phyloP scores from a whole-genome alignment of 1,140 invertebrate species.

The Macrocentrus cingulum region DNA sequence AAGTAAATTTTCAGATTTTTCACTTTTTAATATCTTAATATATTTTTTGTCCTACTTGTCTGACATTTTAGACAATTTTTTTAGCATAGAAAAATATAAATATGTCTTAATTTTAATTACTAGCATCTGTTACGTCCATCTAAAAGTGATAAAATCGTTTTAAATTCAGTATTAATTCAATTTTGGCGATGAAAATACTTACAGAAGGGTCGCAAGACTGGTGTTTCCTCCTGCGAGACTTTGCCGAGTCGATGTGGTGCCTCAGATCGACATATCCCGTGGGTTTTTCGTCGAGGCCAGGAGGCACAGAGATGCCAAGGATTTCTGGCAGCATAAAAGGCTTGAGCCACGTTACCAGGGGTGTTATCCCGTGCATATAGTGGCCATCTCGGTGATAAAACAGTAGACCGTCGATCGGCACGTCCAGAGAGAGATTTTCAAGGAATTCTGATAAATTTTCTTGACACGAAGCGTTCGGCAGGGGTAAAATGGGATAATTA shows the following conservation, averaged over 20 bases:
- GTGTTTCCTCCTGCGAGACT: slow-evolving; percentile 7
- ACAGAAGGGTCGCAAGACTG: slow-evolving; percentile 4
- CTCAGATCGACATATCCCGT: slow-evolving; percentile 47
- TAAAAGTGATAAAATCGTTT: slow-evolving; percentile 17
- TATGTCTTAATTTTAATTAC: too few relatives aligned
- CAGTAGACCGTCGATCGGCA: slow-evolving; percentile 72
- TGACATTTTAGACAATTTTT: background rate
- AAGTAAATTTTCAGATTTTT: background rate
- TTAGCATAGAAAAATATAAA: too few relatives aligned
- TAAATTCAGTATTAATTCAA: background rate
- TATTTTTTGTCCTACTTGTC: background rate
- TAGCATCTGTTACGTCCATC: slow-evolving; percentile 21
- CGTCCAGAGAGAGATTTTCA: slow-evolving; percentile 39
- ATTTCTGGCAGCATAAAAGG: slow-evolving; percentile 84
- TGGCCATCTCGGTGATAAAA: slow-evolving; percentile 80
- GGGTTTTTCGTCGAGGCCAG: slow-evolving; percentile 48
- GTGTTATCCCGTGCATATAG: slow-evolving; percentile 78
- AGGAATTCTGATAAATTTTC: slow-evolving; percentile 44
- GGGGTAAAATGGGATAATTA: slow-evolving; percentile 57
- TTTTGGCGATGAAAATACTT: background rate
- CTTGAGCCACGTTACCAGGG: slow-evolving; percentile 87
- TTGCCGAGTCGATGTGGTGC: slow-evolving; percentile 37
- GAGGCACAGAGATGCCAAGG: slow-evolving; percentile 62
- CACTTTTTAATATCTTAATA: background rate
- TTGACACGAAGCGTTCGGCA: slow-evolving; percentile 57